phyloP scores from a whole-genome alignment of 1,140 invertebrate genomes.

The Ridgeia piscesae region DNA sequence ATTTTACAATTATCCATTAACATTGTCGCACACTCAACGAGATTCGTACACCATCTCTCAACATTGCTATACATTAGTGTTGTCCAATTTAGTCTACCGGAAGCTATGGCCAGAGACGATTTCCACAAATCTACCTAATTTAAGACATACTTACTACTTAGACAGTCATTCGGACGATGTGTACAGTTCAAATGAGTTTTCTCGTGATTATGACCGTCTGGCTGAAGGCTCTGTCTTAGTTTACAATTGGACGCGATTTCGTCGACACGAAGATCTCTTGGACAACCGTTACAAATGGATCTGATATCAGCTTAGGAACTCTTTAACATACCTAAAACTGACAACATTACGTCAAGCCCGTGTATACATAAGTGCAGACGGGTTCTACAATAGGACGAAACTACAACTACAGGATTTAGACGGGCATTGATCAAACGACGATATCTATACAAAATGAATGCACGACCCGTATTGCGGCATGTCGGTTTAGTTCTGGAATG shows the following conservation, averaged over 20 bases:
- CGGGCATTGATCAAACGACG: neutral
- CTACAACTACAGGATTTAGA: neutral
- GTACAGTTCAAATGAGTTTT: neutral
- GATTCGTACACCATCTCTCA: neutral
- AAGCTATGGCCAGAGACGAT: neutral
- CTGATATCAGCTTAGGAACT: neutral
- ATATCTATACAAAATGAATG: neutral
- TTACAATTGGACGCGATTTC: neutral
- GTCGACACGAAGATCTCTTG: neutral
- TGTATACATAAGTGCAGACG: neutral
- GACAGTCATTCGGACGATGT: neutral
- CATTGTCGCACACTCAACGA: neutral
- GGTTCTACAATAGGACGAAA: neutral
- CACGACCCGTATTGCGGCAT: neutral
- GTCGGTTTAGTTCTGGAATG: neutral
- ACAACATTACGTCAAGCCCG: neutral
- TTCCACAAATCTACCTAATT: neutral
- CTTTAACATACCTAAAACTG: neutral
- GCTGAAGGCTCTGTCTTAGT: neutral
- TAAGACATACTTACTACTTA: neutral
- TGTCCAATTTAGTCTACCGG: neutral
- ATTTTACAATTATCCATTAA: neutral
- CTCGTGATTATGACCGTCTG: neutral
- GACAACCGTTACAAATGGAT: neutral
- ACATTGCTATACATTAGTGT: neutral